Evolutionary conservation across 2,888 invertebrate genomes (phyloP).

Genomic region (Ramazzottius varieornatus): DNA sequence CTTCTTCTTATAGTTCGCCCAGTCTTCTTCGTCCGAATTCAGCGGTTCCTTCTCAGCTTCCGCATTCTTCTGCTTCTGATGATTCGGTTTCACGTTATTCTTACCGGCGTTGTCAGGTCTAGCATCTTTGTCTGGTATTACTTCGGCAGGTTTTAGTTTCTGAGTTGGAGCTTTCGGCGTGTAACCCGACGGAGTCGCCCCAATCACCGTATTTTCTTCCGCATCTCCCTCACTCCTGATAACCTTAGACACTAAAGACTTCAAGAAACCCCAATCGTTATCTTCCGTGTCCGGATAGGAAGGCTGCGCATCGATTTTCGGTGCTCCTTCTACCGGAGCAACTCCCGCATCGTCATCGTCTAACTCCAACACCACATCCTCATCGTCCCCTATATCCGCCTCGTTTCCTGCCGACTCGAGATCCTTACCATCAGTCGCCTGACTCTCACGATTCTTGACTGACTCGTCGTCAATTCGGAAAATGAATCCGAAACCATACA

Average conservation of each 20-base stretch:
- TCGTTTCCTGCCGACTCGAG: neutral
- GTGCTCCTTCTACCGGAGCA: neutral
- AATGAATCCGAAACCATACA: constrained; percentile 73
- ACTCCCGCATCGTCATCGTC: neutral
- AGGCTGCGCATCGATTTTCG: too few species aligned
- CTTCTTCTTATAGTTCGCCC: neutral
- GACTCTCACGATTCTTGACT: constrained; percentile 31
- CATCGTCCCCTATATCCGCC: neutral
- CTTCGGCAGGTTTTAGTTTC: constrained; percentile 6
- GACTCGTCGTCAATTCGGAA: constrained; percentile 75
- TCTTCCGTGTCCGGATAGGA: neutral
- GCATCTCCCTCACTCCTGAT: neutral
- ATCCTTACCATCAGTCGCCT: too few species aligned
- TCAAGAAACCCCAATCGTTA: neutral
- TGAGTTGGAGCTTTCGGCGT: neutral
- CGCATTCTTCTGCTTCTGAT: constrained; percentile 14
- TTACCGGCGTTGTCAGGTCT: constrained; percentile 16
- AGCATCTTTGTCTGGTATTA: too few species aligned
- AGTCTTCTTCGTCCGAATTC: neutral
- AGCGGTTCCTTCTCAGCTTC: constrained; percentile 13
- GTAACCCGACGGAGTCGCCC: neutral
- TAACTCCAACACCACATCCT: constrained; percentile 7
- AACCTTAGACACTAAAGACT: neutral
- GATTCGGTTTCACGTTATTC: constrained; percentile 10
- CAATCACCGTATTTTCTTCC: neutral